Base-by-base conservation (phyloP, 1,140 invertebrate genomes). In the Drosophila nannoptera region DNA sequence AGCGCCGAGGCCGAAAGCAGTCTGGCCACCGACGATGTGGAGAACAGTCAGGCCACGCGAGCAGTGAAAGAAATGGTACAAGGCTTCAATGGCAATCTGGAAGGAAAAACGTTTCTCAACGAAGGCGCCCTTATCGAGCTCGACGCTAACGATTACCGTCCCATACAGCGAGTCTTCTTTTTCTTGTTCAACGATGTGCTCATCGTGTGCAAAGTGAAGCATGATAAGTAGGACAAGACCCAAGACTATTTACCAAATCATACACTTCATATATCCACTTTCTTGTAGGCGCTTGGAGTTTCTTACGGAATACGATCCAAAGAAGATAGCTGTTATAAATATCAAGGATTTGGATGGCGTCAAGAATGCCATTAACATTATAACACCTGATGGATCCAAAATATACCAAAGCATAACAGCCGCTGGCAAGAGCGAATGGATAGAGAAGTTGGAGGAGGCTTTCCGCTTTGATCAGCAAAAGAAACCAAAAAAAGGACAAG, bases 281-380 rank as follows among this genome's bases (percentile, higher is more conserved):
- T 94, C 12, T 33, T 12, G 94, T 43, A 96, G 96, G 70, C 93
- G 95, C 71, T 97, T 97, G 84, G 95, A 96, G 90, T 97, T 97
- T 91, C 94, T 98, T 90, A 93, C 93, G 5, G 93, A 96, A 77
- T 98, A 99, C 89, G 96, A 98, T 77, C 91, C 99, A 2, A 96
- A 96, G 86, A 97, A 93, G 88, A 90, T 99, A 66, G 97, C 97
- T 32, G 95, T 98, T 14, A 97, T 99, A 0, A 99, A 99, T 91
- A 96, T 99, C 4, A 92, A 96, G 75, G 97, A 99, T 91, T 91
- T 97, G 61, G 96, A 95, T 49, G 95, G 93, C 62, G 93, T 97
- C 0, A 98, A 97, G 89, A 94, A 97, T 89, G 96, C 96, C 4
- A 98, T 99, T 77, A 99, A 99, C 90, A 92, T 99, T 1, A 90